Evolutionary conservation across 2,888 invertebrate species (phyloP), one percentile per base, ranked within the genome.

Genomic region (Blomia tropicalis): DNA sequence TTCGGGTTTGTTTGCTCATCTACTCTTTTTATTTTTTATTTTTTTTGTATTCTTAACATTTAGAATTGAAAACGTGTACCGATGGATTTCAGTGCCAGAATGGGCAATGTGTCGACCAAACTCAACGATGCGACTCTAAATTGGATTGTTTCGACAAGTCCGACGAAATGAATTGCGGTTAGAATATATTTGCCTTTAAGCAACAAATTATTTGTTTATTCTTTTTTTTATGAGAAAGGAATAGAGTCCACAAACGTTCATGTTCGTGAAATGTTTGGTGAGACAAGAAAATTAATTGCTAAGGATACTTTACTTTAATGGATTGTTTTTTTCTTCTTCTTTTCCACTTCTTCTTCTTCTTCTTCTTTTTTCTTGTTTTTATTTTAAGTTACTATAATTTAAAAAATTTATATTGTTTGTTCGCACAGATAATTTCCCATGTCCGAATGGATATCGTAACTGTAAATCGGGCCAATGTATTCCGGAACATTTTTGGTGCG

Each of bases 401-500:
- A 47, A 11, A 11, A 19, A 25, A 11, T 47, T 47, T 7, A 11
- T 47, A 7, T 14, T 47, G 7, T 47, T 47, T 29, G 32, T 27
- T 30, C 29, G 56, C 29, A 36, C 29, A 73, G 72, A 66, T 19
- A 60, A 67, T 2, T 63, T 70, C 23, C 56, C 63, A 0, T 76
- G 76, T 67, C 68, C 69, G 1, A 62, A 63, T 2, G 71, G 70
- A 2, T 67, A 70, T 54, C 58, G 58, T 22, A 70, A 71, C 61
- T 77, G 76, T 64, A 2, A 56, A 17, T 68, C 71, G 23, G 74
- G 75, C 1, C 77, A 76, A 64, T 77, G 77, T 65, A 68, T 77
- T 7, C 68, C 70, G 0, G 66, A 68, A 5, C 62, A 69, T 1
- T 65, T 69, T 22, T 73, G 75, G 74, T 77, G 77, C 66, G 75